phyloP scores from a whole-genome alignment of 2,797 vertebrate genomes.

The Coregonus sp. region DNA sequence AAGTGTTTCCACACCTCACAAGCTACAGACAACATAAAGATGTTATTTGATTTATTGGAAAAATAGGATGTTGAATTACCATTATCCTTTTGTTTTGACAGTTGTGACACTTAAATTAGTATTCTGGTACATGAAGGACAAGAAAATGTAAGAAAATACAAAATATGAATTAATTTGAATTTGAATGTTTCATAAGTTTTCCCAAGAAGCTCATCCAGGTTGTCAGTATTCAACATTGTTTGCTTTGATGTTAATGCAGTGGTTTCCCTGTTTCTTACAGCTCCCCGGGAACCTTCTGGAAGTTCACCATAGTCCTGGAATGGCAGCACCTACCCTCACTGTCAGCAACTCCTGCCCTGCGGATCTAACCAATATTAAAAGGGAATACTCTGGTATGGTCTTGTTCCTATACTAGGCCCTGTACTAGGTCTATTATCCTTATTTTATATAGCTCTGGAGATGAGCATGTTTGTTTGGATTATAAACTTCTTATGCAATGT shows the following conservation, averaged over 20 bases:
- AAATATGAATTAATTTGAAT: neutral
- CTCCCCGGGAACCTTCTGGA: constrained; percentile 88
- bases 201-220: neutral
- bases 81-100: neutral
- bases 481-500: neutral
- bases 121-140: neutral
- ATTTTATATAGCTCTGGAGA: neutral
- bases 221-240: neutral
- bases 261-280: constrained; percentile 58
- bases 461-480: neutral
- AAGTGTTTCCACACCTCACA: too few species aligned
- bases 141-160: neutral
- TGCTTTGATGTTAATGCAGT: neutral
- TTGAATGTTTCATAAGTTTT: neutral
- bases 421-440: neutral
- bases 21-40: too few species aligned
- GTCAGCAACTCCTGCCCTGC: constrained; percentile 94
- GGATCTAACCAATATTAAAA: constrained; percentile 89
- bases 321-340: constrained; percentile 78
- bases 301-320: constrained; percentile 81
- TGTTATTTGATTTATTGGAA: neutral
- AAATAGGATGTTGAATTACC: neutral
- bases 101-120: neutral
- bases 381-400: constrained; percentile 71
- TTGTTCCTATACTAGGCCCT: neutral